Percentiles rank a stretch among this genome's conserved stretches.
Conservation (phyloP, 2,113 vertebrate species). For the Hippopotamus amphibius region DNA sequence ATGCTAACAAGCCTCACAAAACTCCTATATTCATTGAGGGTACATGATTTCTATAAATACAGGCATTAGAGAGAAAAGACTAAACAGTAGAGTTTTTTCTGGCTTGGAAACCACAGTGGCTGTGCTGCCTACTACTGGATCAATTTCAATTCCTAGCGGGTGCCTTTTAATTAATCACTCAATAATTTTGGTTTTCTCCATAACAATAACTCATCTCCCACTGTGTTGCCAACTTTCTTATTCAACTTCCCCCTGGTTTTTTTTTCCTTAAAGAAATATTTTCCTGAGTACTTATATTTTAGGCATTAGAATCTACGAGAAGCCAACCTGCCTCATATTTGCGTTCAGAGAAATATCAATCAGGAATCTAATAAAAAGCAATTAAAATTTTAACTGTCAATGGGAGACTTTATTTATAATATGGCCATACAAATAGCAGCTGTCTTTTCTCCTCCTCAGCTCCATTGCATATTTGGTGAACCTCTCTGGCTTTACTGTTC, state of each 20-base stretch:
- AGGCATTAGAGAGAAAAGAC: background rate
- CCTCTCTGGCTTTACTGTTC: background rate
- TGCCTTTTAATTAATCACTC: conserved; percentile 20
- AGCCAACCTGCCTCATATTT: background rate
- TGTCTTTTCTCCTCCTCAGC: background rate
- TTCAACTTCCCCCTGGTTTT: background rate
- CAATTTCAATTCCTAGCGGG: background rate
- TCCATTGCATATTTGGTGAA: background rate
- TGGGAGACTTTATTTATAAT: background rate
- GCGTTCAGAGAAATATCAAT: background rate
- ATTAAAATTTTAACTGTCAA: conserved; percentile 7
- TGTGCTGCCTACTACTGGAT: background rate
- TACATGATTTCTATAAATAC: background rate
- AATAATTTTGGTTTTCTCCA: background rate
- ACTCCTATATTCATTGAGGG: background rate
- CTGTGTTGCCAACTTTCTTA: background rate
- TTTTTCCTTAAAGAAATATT: background rate
- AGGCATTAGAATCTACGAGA: background rate
- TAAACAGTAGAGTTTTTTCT: background rate
- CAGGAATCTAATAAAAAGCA: background rate
- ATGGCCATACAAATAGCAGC: background rate
- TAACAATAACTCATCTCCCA: background rate
- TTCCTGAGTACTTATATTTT: background rate
- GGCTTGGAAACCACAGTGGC: background rate
- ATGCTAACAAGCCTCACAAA: background rate